A percentile compares a stretch with the other conserved stretches of the same genome.
These are phyloP conservation scores for Lithodes maja DNA, from an alignment of 2,888 invertebrate species.

Conservation along the genomic window DNA sequence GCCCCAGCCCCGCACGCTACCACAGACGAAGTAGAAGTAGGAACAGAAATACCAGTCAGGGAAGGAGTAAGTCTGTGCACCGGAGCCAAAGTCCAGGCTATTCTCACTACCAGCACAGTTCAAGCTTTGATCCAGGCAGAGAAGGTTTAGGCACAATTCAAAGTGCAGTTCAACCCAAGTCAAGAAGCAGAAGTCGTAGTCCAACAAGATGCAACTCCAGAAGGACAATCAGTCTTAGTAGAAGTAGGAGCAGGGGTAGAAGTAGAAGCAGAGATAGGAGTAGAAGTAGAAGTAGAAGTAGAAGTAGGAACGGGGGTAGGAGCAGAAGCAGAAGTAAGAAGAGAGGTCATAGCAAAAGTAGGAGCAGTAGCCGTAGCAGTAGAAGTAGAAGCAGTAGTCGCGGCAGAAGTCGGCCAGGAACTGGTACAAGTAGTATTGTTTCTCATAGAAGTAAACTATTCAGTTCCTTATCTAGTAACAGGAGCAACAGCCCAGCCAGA, in stretches of 20 bases:
- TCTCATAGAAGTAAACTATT: not conserved
- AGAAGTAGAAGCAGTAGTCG: slow-evolving; percentile 7
- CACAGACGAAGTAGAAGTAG: slow-evolving; percentile 13
- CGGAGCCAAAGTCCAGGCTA: slow-evolving; percentile 22
- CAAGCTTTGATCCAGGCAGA: no score
- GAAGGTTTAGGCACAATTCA: not conserved
- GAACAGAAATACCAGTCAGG: slow-evolving; percentile 6
- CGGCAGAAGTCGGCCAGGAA: not conserved
- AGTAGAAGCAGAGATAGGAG: slow-evolving; percentile 17
- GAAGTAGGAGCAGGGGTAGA: slow-evolving; percentile 5
- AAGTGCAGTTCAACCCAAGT: not conserved
- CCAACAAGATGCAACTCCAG: no score
- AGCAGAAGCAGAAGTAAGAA: slow-evolving; percentile 8
- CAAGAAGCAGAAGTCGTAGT: slow-evolving; percentile 3
- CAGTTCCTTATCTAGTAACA: not conserved
- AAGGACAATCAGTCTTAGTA: not conserved
- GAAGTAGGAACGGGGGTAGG: not conserved
- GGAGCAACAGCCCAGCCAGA: not conserved
- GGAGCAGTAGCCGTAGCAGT: slow-evolving; percentile 11
- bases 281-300: slow-evolving; percentile 9
- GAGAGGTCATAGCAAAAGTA: not conserved
- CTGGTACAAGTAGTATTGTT: not conserved
- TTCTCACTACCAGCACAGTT: not conserved
- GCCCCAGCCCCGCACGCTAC: slow-evolving; percentile 5
- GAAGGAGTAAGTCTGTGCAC: slow-evolving; percentile 4